Evolutionary conservation across 2,113 vertebrate genomes (phyloP).

Genomic region (Elgaria multicarinata): DNA sequence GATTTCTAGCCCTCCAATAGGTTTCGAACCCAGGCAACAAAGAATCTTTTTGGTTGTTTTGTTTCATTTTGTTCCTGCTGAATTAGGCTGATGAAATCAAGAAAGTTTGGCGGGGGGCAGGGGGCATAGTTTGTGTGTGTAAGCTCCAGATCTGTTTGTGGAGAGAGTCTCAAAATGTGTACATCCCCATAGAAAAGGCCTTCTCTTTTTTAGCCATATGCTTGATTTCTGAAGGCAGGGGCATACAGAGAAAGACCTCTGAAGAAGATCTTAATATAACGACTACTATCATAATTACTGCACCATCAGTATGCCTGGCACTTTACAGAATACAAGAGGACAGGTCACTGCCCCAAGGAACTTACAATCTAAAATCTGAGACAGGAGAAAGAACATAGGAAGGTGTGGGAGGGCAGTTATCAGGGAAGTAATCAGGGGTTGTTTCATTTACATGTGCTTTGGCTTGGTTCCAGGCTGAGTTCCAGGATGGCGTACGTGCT

Average conservation of each 20-base stretch:
- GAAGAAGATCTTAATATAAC: neutral
- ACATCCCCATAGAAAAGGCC: neutral
- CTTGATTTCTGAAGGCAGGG: neutral
- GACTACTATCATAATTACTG: too few species aligned
- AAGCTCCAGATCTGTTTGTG: neutral
- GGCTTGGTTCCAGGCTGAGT: neutral
- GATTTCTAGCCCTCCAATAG: too few species aligned
- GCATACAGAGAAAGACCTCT: neutral
- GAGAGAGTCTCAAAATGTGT: neutral
- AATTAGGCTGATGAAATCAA: too few species aligned
- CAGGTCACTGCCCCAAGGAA: neutral
- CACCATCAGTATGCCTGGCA: neutral
- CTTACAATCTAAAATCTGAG: neutral
- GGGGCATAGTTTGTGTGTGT: too few species aligned
- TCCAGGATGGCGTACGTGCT: neutral
- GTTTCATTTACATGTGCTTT: neutral
- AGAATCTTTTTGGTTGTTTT: too few species aligned
- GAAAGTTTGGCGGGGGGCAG: too few species aligned
- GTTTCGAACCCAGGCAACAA: too few species aligned
- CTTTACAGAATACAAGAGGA: neutral
- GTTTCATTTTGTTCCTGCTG: too few species aligned
- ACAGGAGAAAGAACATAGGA: neutral
- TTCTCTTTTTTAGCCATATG: neutral
- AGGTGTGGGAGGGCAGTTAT: neutral
- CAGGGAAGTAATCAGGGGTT: neutral